Evolutionary conservation across 2,888 invertebrate genomes (phyloP).

Genomic region (Mactromeris polynyma): DNA sequence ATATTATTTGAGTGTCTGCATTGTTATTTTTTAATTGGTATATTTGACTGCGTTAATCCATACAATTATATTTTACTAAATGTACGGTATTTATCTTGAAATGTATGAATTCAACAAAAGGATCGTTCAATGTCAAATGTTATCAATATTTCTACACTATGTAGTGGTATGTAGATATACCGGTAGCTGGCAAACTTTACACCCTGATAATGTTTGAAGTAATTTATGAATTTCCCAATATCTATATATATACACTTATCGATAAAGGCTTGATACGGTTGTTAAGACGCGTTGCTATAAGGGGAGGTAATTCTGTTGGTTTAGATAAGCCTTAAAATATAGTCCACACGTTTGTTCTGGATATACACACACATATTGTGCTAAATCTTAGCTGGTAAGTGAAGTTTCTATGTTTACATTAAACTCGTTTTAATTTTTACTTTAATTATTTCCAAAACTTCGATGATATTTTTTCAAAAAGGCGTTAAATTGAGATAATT

Average conservation of each 20-base stretch:
- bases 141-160: not conserved
- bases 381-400: not conserved
- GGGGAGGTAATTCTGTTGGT: constrained; percentile 28
- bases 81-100: not conserved
- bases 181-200: constrained; percentile 17
- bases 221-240: constrained; percentile 33
- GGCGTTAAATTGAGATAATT: no score
- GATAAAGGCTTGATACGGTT: constrained; percentile 22
- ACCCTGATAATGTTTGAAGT: constrained; percentile 18
- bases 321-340: not conserved
- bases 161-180: not conserved
- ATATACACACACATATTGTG: not conserved
- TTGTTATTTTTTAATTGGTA: no score
- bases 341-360: constrained; percentile 1
- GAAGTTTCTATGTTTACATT: not conserved
- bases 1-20: no score
- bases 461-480: no score
- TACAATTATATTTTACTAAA: no score
- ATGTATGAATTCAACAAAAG: not conserved
- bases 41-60: no score
- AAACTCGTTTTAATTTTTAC: no score
- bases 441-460: no score
- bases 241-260: constrained; percentile 34
- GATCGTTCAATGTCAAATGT: not conserved
- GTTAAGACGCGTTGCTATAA: constrained; percentile 59